A percentile compares a stretch with the other conserved stretches of the same genome.
Evolutionary conservation across 2,797 vertebrate genomes (phyloP).

Genomic region (Malurus splendens): DNA sequence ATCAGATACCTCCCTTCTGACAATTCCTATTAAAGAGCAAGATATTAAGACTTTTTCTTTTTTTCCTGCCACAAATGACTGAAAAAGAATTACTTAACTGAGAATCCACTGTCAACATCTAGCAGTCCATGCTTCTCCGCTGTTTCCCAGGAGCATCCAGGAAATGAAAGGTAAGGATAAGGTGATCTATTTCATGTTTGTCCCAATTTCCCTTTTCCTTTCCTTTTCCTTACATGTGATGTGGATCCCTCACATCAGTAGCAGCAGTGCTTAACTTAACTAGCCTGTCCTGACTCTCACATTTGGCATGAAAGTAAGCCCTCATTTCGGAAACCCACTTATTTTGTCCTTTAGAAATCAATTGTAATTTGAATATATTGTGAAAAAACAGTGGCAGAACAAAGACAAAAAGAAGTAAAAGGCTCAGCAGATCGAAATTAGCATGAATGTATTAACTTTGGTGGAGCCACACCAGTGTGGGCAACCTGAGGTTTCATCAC

Average conservation of each 20-base stretch:
- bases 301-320: not conserved
- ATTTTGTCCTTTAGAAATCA: not conserved
- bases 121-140: not conserved
- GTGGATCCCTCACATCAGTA: not conserved
- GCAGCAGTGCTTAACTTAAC: not conserved
- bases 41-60: not conserved
- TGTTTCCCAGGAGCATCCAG: not conserved
- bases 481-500: not conserved
- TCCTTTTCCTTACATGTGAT: no score
- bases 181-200: accelerated
- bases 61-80: not conserved
- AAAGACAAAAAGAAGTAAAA: not conserved
- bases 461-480: not conserved
- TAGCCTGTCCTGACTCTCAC: not conserved
- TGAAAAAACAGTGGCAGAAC: not conserved
- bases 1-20: not conserved
- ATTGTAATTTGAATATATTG: not conserved
- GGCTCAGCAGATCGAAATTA: not conserved
- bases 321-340: not conserved
- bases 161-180: not conserved
- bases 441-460: not conserved
- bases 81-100: not conserved
- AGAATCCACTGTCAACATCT: not conserved
- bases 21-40: not conserved
- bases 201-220: not conserved